Conservation (phyloP, 92 coral and sea anemone species). For the Actinostola sp. region DNA sequence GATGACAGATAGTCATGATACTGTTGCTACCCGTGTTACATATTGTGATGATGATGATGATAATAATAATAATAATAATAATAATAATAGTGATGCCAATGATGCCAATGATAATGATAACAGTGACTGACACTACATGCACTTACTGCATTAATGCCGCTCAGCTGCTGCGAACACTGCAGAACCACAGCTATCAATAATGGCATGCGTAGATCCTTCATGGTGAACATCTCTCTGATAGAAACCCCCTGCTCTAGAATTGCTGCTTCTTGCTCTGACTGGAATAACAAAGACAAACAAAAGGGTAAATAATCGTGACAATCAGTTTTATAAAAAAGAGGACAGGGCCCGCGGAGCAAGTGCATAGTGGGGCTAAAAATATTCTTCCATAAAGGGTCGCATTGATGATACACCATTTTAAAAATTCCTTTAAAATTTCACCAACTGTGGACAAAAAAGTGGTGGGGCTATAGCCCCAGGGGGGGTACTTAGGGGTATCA, state of each 20-base stretch:
- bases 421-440: no score
- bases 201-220: constrained; percentile 70
- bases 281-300: not conserved
- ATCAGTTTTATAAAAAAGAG: not conserved
- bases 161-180: constrained; percentile 88
- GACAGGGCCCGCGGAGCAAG: not conserved
- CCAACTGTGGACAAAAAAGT: no score
- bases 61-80: not conserved
- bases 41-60: not conserved
- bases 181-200: constrained; percentile 78
- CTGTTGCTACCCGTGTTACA: no score
- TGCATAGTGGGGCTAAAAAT: no score
- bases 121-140: no score
- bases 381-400: no score
- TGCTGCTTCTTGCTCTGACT: constrained; percentile 81
- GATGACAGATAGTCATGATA: not conserved
- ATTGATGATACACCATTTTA: no score
- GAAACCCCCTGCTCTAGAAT: constrained; percentile 61
- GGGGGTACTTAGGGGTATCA: no score
- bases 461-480: no score
- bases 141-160: constrained; percentile 97
- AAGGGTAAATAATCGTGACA: not conserved
- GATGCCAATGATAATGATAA: not conserved
- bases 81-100: not conserved
- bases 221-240: constrained; percentile 49